Base-by-base conservation (phyloP, 2,113 vertebrate genomes). In the Pongo pygmaeus region DNA sequence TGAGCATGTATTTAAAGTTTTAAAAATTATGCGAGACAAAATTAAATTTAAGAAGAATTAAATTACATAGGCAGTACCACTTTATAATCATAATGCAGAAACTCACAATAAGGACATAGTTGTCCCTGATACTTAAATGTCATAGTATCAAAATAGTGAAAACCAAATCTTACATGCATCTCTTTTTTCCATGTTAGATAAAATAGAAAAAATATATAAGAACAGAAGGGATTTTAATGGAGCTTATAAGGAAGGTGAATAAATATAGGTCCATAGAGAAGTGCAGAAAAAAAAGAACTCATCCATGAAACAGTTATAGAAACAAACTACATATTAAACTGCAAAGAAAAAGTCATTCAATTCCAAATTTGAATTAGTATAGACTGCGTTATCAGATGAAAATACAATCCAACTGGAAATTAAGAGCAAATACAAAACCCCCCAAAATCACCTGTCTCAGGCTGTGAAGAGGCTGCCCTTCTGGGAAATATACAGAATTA, bases 1-100 rank as follows among this genome's bases (percentile, higher is more conserved):
- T 84, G 59, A 75, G 3, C 64, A 32, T 80, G 55, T 83, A 48
- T 43, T 91, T 96, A 91, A 85, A 94, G 14, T 57, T 75, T 96
- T 94, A 70, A 75, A 86, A 89, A 80, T 81, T 59, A 13, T 57
- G 35, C 69, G 13, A 93, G 30, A 89, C n/a, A 79, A 94, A 97
- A 94, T 67, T 32, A 78, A 85, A 91, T 55, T 86, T 64, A 77
- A 84, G 30, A 16, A 40, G 61, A 94, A 61, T 20, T 38, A 69
- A 91, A 72, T 85, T 35, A 18, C 48, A 80, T 10, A 78, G 17
- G 86, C 18, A 78, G 18, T 30, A 93, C 0, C 12, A 83, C 22
- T 83, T 89, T 89, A 55, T 92, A 89, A 88, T 70, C 86, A 48
- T 77, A 86, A 78, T 57, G 20, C 5, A 35, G 5, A 84, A 89